Evolutionary conservation across 2,113 vertebrate species (phyloP).

Genomic region (Ailuropoda melanoleuca): DNA sequence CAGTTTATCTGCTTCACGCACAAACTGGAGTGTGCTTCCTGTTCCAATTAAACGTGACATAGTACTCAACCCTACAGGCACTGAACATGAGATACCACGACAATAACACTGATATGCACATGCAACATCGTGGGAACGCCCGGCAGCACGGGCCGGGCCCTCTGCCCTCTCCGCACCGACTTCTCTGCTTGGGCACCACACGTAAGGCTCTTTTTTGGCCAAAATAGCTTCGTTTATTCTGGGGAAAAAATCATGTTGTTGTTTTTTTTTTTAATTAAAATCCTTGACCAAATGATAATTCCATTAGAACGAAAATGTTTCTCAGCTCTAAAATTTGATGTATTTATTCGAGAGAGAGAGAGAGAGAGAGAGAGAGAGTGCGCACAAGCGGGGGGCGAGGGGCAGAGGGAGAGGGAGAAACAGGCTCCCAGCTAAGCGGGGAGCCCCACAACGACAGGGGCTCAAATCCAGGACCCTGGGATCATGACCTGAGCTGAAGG

Average conservation of each 20-base stretch:
- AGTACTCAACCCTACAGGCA: not conserved
- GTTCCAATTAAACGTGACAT: constrained; percentile 18
- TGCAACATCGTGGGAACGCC: not conserved
- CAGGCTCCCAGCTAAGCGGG: no score
- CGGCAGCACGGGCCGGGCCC: rapidly evolving
- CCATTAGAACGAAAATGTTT: constrained; percentile 1
- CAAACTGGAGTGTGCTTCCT: not conserved
- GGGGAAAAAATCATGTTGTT: not conserved
- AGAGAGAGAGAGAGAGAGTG: no score
- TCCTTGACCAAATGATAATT: constrained; percentile 19
- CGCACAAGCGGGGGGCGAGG: no score
- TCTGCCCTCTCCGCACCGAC: not conserved
- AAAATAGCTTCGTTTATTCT: constrained; percentile 15
- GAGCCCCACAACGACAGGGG: no score
- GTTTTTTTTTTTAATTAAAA: not conserved
- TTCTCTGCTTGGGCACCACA: not conserved
- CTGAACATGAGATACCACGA: not conserved
- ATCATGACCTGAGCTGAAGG: no score
- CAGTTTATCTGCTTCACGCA: not conserved
- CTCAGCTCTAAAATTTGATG: not conserved
- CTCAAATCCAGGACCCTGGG: no score
- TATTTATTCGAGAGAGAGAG: no score
- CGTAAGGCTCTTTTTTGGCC: not conserved
- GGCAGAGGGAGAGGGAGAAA: no score
- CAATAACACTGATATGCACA: not conserved